Percentiles rank a stretch among this genome's conserved stretches.
phyloP scores from a whole-genome alignment of 1,140 invertebrate genomes.

The Babylonia areolata region DNA sequence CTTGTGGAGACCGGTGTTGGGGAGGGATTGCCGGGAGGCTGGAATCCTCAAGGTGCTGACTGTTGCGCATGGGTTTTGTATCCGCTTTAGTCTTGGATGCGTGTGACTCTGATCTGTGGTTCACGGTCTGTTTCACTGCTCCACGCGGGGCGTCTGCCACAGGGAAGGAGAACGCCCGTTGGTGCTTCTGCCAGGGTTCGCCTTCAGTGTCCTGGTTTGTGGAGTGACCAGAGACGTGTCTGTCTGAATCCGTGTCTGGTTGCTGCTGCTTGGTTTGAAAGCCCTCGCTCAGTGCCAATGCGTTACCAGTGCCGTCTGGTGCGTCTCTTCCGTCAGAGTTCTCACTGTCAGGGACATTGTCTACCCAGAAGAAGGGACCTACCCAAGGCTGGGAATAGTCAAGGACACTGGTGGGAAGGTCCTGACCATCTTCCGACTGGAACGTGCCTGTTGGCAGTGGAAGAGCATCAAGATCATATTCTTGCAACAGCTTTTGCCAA shows the following conservation, averaged over 20 bases:
- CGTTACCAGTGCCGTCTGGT: not conserved
- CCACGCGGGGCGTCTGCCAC: too few species aligned
- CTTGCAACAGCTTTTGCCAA: not conserved
- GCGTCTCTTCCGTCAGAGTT: not conserved
- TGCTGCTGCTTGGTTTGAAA: not conserved
- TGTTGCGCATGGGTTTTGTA: too few species aligned
- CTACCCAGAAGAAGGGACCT: not conserved
- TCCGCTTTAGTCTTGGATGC: too few species aligned
- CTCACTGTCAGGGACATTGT: not conserved
- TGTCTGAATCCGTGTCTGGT: not conserved
- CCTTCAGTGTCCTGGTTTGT: too few species aligned
- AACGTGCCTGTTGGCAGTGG: not conserved
- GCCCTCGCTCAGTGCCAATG: not conserved
- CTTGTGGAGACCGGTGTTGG: not conserved
- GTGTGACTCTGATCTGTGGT: too few species aligned
- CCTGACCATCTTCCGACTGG: not conserved
- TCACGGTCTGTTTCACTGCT: too few species aligned
- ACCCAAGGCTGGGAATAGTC: not conserved
- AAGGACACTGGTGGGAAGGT: not conserved
- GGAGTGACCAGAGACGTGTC: not conserved
- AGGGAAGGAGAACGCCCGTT: not conserved
- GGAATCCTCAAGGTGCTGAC: too few species aligned
- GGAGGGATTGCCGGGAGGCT: not conserved
- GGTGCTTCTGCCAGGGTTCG: not conserved
- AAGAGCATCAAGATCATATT: not conserved